Evolutionary conservation across 2,113 vertebrate species (phyloP).

Genomic region (Oophaga pumilio): DNA sequence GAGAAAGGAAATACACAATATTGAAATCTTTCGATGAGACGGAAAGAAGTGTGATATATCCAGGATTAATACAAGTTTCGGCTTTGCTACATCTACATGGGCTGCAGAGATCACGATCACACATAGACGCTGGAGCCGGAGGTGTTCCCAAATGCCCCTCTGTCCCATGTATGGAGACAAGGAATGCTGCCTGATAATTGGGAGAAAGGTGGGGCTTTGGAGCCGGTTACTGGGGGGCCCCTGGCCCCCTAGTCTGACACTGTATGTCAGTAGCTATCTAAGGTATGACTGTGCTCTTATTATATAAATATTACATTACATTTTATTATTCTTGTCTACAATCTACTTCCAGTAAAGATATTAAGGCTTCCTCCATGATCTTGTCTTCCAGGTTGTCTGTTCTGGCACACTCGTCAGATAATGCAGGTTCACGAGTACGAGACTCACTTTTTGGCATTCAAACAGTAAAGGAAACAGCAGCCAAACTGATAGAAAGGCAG

Average conservation of each 20-base stretch:
- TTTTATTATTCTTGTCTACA: not conserved
- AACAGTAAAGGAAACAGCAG: not conserved
- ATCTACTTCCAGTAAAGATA: not conserved
- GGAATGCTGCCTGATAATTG: not conserved
- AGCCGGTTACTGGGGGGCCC: not conserved
- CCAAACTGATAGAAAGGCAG: constrained; percentile 31
- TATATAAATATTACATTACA: not conserved
- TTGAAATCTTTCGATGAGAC: too few relatives aligned
- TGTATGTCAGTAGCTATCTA: not conserved
- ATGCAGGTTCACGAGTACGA: not conserved
- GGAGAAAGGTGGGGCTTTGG: not conserved
- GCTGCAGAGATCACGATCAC: too few relatives aligned
- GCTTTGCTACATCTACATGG: too few relatives aligned
- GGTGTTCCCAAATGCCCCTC: too few relatives aligned
- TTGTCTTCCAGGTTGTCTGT: not conserved
- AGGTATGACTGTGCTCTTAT: not conserved
- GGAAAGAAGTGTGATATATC: too few relatives aligned
- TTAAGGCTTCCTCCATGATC: not conserved
- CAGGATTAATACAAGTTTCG: too few relatives aligned
- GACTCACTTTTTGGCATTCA: constrained; percentile 1
- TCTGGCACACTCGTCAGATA: not conserved
- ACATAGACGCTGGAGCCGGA: too few relatives aligned
- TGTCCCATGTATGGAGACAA: not conserved
- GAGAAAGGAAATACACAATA: too few relatives aligned
- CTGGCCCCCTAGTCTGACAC: not conserved